Evolutionary conservation across 2,113 vertebrate genomes (phyloP).

Genomic region (Tenrec ecaudatus): DNA sequence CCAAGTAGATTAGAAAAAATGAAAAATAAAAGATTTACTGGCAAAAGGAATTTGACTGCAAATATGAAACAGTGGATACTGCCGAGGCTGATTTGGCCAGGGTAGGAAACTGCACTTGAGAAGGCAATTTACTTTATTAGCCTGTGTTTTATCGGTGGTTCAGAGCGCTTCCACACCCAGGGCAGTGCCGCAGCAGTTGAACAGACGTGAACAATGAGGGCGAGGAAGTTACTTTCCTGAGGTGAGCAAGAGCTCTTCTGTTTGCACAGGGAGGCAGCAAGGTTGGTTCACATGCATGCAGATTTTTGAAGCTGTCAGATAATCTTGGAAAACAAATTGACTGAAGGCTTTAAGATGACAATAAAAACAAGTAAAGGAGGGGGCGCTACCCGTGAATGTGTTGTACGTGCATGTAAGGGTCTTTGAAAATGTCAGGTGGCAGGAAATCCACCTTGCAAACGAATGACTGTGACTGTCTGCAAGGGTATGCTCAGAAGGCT

Average conservation of each 20-base stretch:
- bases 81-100: constrained; percentile 9
- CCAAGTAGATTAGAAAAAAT: not conserved
- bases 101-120: constrained; percentile 13
- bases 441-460: not conserved
- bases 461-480: not conserved
- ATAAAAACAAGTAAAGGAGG: not conserved
- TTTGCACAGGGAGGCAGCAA: not conserved
- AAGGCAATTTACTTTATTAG: constrained; percentile 58
- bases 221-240: constrained; percentile 11
- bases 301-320: constrained; percentile 13
- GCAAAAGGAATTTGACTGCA: constrained; percentile 12
- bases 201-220: constrained; percentile 11
- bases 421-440: not conserved
- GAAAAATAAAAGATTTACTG: not conserved
- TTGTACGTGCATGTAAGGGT: not conserved
- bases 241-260: not conserved
- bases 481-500: not conserved
- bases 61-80: constrained; percentile 13
- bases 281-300: not conserved
- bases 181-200: not conserved
- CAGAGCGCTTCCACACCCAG: constrained; percentile 19
- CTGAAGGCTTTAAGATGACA: not conserved
- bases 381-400: not conserved
- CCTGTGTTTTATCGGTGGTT: not conserved
- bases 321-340: not conserved